Base-by-base conservation (phyloP, 2,797 vertebrate species). In the Coregonus ussuriensis region DNA sequence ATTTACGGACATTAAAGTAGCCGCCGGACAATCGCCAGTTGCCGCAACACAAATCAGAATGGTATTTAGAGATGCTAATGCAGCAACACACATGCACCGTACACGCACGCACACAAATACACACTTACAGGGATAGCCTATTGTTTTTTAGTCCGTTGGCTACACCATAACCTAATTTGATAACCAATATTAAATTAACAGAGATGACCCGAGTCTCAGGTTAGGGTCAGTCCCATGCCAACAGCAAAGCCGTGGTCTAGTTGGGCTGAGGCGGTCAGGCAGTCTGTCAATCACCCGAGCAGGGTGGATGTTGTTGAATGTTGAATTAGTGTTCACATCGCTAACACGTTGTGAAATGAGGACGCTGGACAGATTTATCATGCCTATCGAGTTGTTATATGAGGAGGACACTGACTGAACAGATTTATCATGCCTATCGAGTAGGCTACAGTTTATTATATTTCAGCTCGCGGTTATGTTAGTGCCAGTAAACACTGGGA, bases 11-110 rank as follows among this genome's bases (percentile, higher is more conserved):
- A 41, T 74, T 25, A 35, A 63, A 29, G 56, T 74, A 63, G 21
- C 72, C 56, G 56, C 54, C 33, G 33, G 56, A 74, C 56, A 74
- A 74, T 74, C 35, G 72, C 9, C 56, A 25, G 53, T 63, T 74
- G 62, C 56, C 56, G 56, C n/a, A 37, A 21, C 41, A 31, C 33
- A 62, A 13, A 63, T 15, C n/a, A 9, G 56, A 41, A 25, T 62
- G 1, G n/a, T 33, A 4, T 74, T 41, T 13, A 41, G 3, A 16
- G 13, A 31, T 47, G 29, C 15, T 7, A 16, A 52, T 37, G 25
- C 4, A 16, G n/a, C 2, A 47, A 52, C 21, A 68, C 66, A 25
- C 70, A 71, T n/a, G 4, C 70, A 53, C 41, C 6, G 51, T 31
- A 68, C 66, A 47, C 47, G 18, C 69, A 47, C 9, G 13, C 67